Conservation (phyloP, 2,113 vertebrate genomes). For the Micronycteris hirsuta region DNA sequence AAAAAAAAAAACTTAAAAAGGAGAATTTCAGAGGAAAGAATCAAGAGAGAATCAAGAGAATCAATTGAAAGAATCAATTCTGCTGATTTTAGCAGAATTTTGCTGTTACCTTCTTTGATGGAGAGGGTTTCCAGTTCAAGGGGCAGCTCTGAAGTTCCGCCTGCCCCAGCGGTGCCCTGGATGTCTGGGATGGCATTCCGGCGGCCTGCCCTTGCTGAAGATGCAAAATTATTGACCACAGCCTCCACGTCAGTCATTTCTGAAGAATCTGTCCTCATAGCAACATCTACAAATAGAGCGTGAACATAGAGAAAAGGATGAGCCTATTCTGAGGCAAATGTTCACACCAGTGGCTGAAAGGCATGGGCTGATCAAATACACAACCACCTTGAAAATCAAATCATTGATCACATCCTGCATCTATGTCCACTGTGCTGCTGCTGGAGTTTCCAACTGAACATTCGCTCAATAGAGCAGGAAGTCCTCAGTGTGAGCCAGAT, state of each 20-base stretch:
- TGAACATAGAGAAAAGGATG: neutral
- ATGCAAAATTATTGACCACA: constrained; percentile 85
- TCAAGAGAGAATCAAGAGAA: neutral
- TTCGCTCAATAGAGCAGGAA: neutral
- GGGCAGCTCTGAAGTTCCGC: constrained; percentile 80
- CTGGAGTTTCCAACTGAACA: neutral
- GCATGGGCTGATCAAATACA: neutral
- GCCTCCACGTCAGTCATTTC: constrained; percentile 92
- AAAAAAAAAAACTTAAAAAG: neutral
- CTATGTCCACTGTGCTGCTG: neutral
- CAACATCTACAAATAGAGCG: constrained; percentile 80
- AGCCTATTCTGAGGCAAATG: neutral
- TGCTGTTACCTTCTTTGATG: constrained; percentile 83
- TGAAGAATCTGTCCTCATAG: constrained; percentile 85
- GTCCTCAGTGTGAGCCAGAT: neutral
- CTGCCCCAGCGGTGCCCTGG: constrained; percentile 79
- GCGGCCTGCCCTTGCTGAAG: constrained; percentile 88
- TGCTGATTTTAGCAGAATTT: neutral
- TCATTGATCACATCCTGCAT: neutral
- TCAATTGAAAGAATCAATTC: too few relatives aligned
- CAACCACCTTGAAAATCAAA: neutral
- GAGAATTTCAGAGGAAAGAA: neutral
- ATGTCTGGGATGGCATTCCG: constrained; percentile 91
- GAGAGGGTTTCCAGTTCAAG: constrained; percentile 85
- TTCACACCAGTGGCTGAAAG: neutral